Conservation (phyloP, 2,888 invertebrate genomes). For the Diogma glabrata region DNA sequence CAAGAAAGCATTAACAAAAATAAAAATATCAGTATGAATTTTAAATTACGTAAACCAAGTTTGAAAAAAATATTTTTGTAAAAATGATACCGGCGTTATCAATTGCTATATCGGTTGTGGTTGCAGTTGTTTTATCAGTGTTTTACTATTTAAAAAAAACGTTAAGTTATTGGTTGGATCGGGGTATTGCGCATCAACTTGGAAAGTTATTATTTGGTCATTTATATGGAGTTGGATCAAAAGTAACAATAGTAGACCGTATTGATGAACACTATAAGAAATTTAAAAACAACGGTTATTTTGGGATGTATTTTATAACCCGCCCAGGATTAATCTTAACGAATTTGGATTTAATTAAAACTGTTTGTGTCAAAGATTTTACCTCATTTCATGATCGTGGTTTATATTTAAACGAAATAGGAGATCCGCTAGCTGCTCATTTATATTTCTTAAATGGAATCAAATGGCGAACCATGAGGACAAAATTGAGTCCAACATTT, state of each 20-base stretch:
- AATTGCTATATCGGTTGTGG: background rate
- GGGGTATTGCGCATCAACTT: background rate
- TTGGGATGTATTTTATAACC: conserved; percentile 50
- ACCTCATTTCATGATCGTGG: conserved; percentile 54
- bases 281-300: conserved; percentile 28
- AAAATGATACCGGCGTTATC: too few species aligned
- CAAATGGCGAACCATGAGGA: conserved; percentile 49
- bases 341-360: conserved; percentile 48
- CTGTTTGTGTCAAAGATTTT: conserved; percentile 50
- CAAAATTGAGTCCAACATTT: conserved; percentile 53
- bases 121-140: background rate
- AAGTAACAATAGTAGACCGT: background rate
- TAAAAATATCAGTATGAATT: too few species aligned
- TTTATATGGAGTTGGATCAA: background rate
- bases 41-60: too few species aligned
- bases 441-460: conserved; percentile 45
- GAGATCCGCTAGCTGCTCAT: conserved; percentile 48
- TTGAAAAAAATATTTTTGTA: too few species aligned
- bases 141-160: background rate
- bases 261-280: conserved; percentile 42
- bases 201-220: background rate
- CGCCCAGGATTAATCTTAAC: conserved; percentile 47
- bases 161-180: background rate
- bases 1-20: too few species aligned
- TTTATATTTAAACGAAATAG: conserved; percentile 46